Conservation (phyloP, 1,140 invertebrate species). For the Drosophila sproati region DNA sequence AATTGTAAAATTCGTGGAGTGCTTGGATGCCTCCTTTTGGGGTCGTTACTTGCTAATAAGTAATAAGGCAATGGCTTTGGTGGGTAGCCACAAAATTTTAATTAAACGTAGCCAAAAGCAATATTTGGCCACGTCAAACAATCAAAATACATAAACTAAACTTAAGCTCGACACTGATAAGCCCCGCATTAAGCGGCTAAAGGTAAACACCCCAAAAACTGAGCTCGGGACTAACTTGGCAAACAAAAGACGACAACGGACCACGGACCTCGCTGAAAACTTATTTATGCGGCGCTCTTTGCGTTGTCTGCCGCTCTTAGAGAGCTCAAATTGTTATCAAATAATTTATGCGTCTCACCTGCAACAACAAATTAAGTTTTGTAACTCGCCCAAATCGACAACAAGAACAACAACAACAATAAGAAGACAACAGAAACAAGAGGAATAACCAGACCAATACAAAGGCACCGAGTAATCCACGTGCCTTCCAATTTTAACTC, state of each 20-base stretch:
- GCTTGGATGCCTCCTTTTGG: not conserved
- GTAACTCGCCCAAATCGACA: slow-evolving; percentile 38
- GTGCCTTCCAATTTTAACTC: slow-evolving; percentile 79
- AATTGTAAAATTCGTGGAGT: slow-evolving; percentile 24
- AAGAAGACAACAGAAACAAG: not conserved
- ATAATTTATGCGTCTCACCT: slow-evolving; percentile 82
- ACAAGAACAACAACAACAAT: not conserved
- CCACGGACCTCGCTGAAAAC: slow-evolving; percentile 56
- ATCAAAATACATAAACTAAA: slow-evolving; percentile 57
- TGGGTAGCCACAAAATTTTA: slow-evolving; percentile 35
- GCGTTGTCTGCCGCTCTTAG: slow-evolving; percentile 12
- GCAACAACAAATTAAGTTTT: slow-evolving; percentile 82
- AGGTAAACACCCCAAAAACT: slow-evolving; percentile 43
- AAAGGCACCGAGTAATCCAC: slow-evolving; percentile 67
- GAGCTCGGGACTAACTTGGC: slow-evolving; percentile 1
- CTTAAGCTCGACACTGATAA: slow-evolving; percentile 65
- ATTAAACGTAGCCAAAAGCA: slow-evolving; percentile 46
- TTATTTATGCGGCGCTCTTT: slow-evolving; percentile 62
- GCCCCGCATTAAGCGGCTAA: slow-evolving; percentile 67
- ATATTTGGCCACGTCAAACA: slow-evolving; percentile 63
- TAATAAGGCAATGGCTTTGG: not conserved
- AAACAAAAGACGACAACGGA: slow-evolving; percentile 9
- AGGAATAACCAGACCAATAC: slow-evolving; percentile 16
- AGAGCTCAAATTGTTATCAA: slow-evolving; percentile 75
- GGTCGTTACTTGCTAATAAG: slow-evolving; percentile 9